phyloP scores from a whole-genome alignment of 2,888 invertebrate genomes.

The Octonoba sinensis region DNA sequence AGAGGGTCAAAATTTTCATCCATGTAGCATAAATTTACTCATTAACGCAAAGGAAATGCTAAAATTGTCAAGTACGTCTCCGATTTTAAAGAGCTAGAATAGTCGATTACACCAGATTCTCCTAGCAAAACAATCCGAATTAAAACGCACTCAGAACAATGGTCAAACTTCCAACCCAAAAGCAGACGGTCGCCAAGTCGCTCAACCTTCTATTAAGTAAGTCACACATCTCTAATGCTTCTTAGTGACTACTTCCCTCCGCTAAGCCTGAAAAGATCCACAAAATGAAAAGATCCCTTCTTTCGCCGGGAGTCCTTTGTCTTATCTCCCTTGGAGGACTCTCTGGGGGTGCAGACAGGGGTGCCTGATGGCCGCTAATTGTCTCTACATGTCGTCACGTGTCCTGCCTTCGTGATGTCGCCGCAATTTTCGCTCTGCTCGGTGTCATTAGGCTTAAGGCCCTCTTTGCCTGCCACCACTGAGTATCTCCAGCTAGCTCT shows the following conservation, averaged over 20 bases:
- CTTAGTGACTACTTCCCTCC: constrained; percentile 12
- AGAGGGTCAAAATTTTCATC: too few species aligned
- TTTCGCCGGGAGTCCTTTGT: constrained; percentile 15
- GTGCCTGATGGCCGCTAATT: constrained; percentile 45
- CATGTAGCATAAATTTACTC: too few species aligned
- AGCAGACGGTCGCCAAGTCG: constrained; percentile 4
- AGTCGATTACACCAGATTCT: too few species aligned
- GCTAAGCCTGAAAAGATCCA: constrained; percentile 10
- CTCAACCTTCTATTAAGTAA: constrained; percentile 22
- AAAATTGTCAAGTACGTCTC: too few species aligned
- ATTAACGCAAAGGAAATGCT: too few species aligned
- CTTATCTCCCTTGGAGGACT: constrained; percentile 13
- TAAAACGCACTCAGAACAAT: constrained; percentile 27
- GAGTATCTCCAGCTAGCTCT: background rate
- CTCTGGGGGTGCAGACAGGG: background rate
- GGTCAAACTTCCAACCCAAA: constrained; percentile 1
- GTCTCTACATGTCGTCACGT: constrained; percentile 50
- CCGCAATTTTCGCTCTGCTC: constrained; percentile 19
- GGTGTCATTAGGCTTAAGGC: constrained; percentile 34
- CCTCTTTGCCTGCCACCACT: constrained; percentile 10
- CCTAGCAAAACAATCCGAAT: too few species aligned
- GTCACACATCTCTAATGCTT: constrained; percentile 24
- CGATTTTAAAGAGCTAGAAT: too few species aligned
- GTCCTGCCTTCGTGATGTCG: constrained; percentile 25
- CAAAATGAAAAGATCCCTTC: constrained; percentile 4